Conservation (phyloP, 2,888 invertebrate genomes). For the Pollenia angustigena region DNA sequence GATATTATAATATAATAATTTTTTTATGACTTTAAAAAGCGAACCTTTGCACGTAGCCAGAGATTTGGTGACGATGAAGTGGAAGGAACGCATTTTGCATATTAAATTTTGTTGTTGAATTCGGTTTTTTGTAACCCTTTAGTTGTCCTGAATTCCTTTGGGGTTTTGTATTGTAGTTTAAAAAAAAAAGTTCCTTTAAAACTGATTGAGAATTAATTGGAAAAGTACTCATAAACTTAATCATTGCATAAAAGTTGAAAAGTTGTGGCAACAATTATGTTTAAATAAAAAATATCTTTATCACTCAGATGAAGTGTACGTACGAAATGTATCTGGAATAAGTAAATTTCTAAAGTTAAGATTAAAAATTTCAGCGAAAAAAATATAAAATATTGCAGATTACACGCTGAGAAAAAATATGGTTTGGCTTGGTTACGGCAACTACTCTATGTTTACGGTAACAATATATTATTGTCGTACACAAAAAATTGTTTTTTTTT, state of each 20-base stretch:
- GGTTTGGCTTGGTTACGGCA: no score
- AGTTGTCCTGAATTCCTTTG: slow-evolving; percentile 9
- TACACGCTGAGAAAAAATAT: no score
- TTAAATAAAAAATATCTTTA: no score
- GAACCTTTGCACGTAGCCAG: slow-evolving; percentile 30
- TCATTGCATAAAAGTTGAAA: neutral
- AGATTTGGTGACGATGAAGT: slow-evolving; percentile 66
- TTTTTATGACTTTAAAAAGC: slow-evolving; percentile 72
- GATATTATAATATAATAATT: slow-evolving; percentile 79
- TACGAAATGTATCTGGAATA: no score
- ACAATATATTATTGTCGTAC: no score
- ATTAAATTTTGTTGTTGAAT: slow-evolving; percentile 54
- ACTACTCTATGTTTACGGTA: no score
- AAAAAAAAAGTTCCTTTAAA: slow-evolving; percentile 25
- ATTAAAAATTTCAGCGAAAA: no score
- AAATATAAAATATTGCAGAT: no score
- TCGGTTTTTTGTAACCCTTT: slow-evolving; percentile 45
- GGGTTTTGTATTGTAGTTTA: slow-evolving; percentile 22
- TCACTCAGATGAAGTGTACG: no score
- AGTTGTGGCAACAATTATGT: no score
- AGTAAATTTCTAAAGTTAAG: no score
- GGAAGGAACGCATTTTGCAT: slow-evolving; percentile 66
- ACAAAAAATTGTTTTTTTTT: no score
- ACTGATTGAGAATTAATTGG: slow-evolving; percentile 53
- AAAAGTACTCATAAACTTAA: neutral